Base-by-base conservation (phyloP, 1,140 invertebrate genomes). In the Drosophila subobscura region DNA sequence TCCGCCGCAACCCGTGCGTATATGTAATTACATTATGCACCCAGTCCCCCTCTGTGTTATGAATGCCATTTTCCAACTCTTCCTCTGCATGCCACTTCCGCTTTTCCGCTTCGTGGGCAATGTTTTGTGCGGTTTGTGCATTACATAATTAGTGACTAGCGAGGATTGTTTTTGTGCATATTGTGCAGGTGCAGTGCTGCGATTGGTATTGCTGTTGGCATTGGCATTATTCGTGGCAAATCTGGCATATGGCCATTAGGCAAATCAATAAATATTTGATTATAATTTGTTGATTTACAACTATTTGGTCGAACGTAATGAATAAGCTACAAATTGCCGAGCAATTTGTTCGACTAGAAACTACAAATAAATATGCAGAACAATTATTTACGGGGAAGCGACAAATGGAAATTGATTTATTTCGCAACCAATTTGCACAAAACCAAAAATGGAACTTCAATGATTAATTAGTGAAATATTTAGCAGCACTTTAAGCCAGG, bases 251-350 rank as follows among this genome's bases (percentile, higher is more conserved):
- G 77, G 33, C 76, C 80, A 85, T 84, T 80, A 77, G 53, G 23
- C 46, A 51, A 77, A 85, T 86, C 77, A 88, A 86, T 85, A 78
- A 86, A 81, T 88, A 81, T 86, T 88, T 81, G 83, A 86, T 86
- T 78, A 72, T 64, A 86, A 78, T 86, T 86, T 86, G 81, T 86
- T 86, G 77, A 88, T 81, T 86, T 81, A 77, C 74, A 86, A 81
- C 72, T 75, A 81, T 81, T 81, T 80, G 70, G 45, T 37, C 57
- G 60, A 52, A 66, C 58, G 49, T 53, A 27, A 65, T 61, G 59
- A 65, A 86, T 81, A 74, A 85, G 57, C 86, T 73, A 70, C 74
- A 68, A 68, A 50, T 70, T 50, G 22, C 22, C 50, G 54, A 50
- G 50, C 50, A 72, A 54, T 46, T 33, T 20, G n/a, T 56, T 53